phyloP scores from a whole-genome alignment of 2,113 vertebrate genomes.

The Syngnathus floridae region DNA sequence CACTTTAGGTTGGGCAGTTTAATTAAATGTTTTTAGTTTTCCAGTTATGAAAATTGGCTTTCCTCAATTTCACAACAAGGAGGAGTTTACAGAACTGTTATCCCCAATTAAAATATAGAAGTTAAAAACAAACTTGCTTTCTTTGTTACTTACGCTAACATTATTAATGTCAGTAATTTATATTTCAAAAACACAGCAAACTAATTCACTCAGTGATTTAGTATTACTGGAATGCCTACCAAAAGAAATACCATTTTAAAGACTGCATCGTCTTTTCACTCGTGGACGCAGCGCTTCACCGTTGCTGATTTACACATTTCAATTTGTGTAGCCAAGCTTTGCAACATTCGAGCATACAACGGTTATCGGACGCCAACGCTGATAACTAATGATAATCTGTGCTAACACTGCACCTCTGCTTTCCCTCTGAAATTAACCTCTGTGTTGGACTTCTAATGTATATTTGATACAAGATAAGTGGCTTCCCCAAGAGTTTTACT shows the following conservation, averaged over 20 bases:
- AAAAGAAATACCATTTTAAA: not conserved
- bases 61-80: no score
- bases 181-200: no score
- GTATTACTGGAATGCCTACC: no score
- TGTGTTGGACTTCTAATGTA: constrained; percentile 30
- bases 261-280: not conserved
- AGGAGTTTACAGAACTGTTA: no score
- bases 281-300: not conserved
- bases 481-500: constrained; percentile 31
- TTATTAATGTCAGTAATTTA: no score
- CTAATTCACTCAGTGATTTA: no score
- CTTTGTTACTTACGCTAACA: no score
- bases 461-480: constrained; percentile 42
- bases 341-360: not conserved
- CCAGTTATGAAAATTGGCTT: no score
- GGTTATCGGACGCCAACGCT: not conserved
- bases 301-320: not conserved
- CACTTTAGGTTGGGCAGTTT: no score
- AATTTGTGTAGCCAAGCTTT: not conserved
- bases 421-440: constrained; percentile 17
- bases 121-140: no score
- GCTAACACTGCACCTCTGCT: not conserved
- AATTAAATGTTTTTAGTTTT: no score
- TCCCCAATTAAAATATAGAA: no score
- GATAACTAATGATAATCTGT: not conserved